These are phyloP conservation scores for Perognathus longimembris DNA, from an alignment of 2,113 vertebrate species.

Conservation along the genomic window DNA sequence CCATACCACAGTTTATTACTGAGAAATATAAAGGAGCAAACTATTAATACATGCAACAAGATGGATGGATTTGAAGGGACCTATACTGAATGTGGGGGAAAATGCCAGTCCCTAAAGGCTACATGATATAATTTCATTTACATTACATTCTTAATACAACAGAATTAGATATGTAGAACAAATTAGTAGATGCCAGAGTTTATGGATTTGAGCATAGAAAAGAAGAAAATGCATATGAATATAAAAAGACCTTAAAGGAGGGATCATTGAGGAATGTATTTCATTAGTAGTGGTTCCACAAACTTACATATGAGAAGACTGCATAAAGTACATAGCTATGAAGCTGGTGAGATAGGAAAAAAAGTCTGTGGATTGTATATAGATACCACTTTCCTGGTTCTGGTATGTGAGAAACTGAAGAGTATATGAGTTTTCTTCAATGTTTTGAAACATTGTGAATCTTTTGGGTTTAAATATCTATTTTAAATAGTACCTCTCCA, in stretches of 20 bases:
- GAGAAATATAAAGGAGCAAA: conserved; percentile 35
- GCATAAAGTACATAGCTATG: background rate
- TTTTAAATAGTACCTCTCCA: background rate
- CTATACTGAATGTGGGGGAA: background rate
- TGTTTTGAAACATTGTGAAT: conserved; percentile 31
- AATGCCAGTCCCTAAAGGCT: conserved; percentile 44
- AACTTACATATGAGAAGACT: background rate
- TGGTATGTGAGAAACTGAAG: conserved; percentile 9
- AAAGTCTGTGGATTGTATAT: background rate
- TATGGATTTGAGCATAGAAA: background rate
- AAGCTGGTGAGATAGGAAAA: conserved; percentile 8
- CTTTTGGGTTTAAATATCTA: background rate
- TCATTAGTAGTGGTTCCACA: conserved; percentile 15
- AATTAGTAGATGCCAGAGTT: background rate
- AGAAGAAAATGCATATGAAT: background rate
- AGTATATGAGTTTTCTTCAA: background rate
- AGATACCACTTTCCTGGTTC: background rate
- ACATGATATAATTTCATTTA: conserved; percentile 51
- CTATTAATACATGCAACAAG: conserved; percentile 47
- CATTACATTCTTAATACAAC: conserved; percentile 17
- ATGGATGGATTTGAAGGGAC: conserved; percentile 26
- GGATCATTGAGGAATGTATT: background rate
- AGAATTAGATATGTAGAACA: conserved; percentile 24
- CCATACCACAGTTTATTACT: conserved; percentile 24
- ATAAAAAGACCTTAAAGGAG: background rate